Base-by-base conservation (phyloP, 2,888 invertebrate species). In the Ophraella communa region DNA sequence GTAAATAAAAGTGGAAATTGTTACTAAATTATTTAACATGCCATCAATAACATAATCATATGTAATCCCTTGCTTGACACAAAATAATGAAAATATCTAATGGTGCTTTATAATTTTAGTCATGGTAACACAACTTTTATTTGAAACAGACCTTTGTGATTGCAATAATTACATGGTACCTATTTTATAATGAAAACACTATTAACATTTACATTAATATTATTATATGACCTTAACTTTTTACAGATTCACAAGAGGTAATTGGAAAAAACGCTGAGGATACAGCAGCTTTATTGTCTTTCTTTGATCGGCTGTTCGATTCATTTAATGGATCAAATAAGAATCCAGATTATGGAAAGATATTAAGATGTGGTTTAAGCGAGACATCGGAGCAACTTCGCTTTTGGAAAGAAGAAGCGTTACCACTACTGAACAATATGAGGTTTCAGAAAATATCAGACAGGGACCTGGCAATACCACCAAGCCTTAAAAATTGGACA, bases 361-460 rank as follows among this genome's bases (percentile, higher is more conserved):
- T 24, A 23, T 33, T 57, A 35, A 23, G 62, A 11, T 35, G 52
- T 20, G 58, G 62, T 11, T 20, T 62, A 18, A 33, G 39, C 3
- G 65, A 65, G 14, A 20, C 44, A 18, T 24, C 62, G n/a, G 42
- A 24, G 3, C 57, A 62, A n/a, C 4, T 39, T 11, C n/a, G n/a
- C 3, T 65, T 62, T 47, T 65, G 65, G 62, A 62, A 24, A 2
- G 21, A 62, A 20, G 58, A 62, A 47, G 58, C 62, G 7, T 33
- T 62, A 17, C 56, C 62, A 11, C n/a, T 53, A 21, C 20, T 44
- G n/a, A 11, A 14, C 8, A 14, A 52, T n/a, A 53, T 54, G 42
- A 20, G 42, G 24, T 64, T 64, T 17, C n/a, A 33, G 8, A 53
- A 49, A 47, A 44, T 33, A 18, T n/a, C 0, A 4, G 10, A 14